A percentile compares a stretch with the other conserved stretches of the same genome.
Conservation (phyloP, 2,888 invertebrate genomes). For the Pegoplata infirma region DNA sequence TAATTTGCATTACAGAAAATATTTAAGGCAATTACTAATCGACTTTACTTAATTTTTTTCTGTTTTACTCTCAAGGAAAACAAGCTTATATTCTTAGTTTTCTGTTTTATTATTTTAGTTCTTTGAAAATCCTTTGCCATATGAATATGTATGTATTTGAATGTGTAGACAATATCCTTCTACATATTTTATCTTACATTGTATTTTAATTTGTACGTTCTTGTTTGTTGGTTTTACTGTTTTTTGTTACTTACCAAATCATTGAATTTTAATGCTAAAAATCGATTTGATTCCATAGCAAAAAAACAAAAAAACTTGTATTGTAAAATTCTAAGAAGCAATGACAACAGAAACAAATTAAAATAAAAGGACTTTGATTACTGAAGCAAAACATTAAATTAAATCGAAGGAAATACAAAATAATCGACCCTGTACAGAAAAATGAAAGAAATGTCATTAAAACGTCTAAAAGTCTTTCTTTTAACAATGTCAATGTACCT, state of each 20-base stretch:
- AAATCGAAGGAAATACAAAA: background rate
- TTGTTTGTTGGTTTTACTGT: conserved; percentile 13
- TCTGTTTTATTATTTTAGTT: background rate
- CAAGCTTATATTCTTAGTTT: background rate
- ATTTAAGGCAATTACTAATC: no score
- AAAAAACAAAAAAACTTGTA: background rate
- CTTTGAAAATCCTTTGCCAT: background rate
- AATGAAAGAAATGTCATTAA: no score
- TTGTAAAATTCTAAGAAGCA: no score
- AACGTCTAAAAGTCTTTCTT: no score
- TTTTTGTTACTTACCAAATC: conserved; percentile 62
- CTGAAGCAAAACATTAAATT: conserved; percentile 60
- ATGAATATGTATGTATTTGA: no score
- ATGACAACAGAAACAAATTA: background rate
- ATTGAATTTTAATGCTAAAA: conserved; percentile 65
- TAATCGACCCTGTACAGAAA: no score
- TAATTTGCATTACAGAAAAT: no score
- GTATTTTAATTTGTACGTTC: conserved; percentile 11
- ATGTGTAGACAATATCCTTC: no score
- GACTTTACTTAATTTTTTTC: no score
- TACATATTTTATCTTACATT: background rate
- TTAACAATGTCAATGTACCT: no score
- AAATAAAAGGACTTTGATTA: conserved; percentile 14
- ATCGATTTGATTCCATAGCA: conserved; percentile 64
- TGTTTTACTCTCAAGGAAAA: background rate